Conservation (phyloP, 2,797 vertebrate species). For the Thalassophryne amazonica region DNA sequence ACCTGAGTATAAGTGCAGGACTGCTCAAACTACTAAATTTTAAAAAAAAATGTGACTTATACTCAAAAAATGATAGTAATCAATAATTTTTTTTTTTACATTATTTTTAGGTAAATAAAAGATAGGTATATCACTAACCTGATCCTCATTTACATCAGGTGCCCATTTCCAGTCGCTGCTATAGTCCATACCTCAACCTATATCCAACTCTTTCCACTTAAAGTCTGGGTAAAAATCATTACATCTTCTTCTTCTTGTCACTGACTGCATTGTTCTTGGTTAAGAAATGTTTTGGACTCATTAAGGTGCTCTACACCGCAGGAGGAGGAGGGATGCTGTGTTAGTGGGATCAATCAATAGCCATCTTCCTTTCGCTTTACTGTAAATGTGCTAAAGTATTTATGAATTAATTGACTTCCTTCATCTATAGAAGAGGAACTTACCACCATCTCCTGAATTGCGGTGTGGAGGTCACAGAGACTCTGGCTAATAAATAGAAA, state of each 20-base stretch:
- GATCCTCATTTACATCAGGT: slow-evolving; percentile 11
- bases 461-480: slow-evolving; percentile 67
- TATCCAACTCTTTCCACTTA: slow-evolving; percentile 38
- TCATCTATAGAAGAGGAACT: slow-evolving; percentile 66
- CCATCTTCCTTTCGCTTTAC: slow-evolving; percentile 80
- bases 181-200: slow-evolving; percentile 20
- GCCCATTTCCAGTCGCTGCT: slow-evolving; percentile 30
- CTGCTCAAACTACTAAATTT: too few species aligned
- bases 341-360: slow-evolving; percentile 82
- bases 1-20: too few species aligned
- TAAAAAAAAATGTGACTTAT: too few species aligned
- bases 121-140: slow-evolving; percentile 6
- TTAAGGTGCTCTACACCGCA: slow-evolving; percentile 50
- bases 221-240: slow-evolving; percentile 53
- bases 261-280: slow-evolving; percentile 55
- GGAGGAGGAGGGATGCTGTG: slow-evolving; percentile 49
- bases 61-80: too few species aligned
- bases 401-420: slow-evolving; percentile 85
- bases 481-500: slow-evolving; percentile 75
- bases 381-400: slow-evolving; percentile 85
- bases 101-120: too few species aligned
- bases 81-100: too few species aligned
- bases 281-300: slow-evolving; percentile 64
- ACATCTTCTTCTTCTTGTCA: slow-evolving; percentile 44
- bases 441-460: slow-evolving; percentile 46